Base-by-base conservation (phyloP, 2,797 vertebrate species). In the Cyclopterus lumpus region DNA sequence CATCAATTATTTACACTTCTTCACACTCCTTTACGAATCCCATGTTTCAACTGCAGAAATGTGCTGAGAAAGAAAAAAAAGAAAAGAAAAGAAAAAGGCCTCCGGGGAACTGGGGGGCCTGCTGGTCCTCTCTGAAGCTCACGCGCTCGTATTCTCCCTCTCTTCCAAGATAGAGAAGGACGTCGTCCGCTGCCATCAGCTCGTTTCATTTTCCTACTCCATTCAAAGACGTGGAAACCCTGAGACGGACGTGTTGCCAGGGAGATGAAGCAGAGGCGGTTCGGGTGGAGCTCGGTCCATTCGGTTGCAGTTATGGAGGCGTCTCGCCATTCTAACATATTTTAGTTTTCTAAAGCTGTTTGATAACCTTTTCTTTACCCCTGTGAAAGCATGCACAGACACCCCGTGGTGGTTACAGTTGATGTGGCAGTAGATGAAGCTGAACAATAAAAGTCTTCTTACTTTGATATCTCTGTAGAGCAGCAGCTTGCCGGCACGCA, bases 401-500 rank as follows among this genome's bases (percentile, higher is more conserved):
- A 4, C 26, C 26, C 26, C 26, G 2, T 26, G 26, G 26, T 28
- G 26, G 26, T 78, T 70, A 57, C 67, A 51, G 65, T n/a, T 18
- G 74, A 78, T 40, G 51, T 48, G 72, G 66, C 65, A 40, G 71
- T 0, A 60, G 72, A 85, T 80, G 53, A 79, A 36, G 42, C 15
- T 0, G 6, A 16, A 57, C 68, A 75, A 48, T 36, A 65, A 73
- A 70, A 69, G 60, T 22, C 14, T 48, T 58, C 91, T 71, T 95
- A 98, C 98, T 96, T 99, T 99, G 74, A 93, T 90, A 76, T 99
- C 98, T 89, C 97, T 97, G 93, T 96, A 99, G 66, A 99, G 89
- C 76, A 97, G 93, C 70, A 99, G 93, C 87, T 94, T 96, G 74
- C 95, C 95, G 67, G 96, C 94, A 55, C 42, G 92, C 26, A 99